phyloP scores from a whole-genome alignment of 2,888 invertebrate species.

The Drosophila paramelanica region DNA sequence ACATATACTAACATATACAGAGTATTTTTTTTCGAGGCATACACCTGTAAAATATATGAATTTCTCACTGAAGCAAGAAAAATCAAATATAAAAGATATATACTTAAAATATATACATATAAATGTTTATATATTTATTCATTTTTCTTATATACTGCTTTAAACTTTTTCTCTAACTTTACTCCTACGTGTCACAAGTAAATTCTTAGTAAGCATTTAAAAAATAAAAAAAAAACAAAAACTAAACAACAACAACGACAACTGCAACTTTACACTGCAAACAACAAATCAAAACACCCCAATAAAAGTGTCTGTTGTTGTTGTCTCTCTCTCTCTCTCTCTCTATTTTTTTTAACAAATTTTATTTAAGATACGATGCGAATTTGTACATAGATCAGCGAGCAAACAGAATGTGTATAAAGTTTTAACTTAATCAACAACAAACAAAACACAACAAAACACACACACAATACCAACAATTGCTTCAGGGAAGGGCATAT shows the following conservation, averaged over 20 bases:
- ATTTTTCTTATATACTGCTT: constrained; percentile 55
- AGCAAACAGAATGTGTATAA: constrained; percentile 34
- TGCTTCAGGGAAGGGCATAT: constrained; percentile 14
- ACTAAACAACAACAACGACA: constrained; percentile 18
- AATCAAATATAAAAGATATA: constrained; percentile 10
- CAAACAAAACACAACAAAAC: constrained; percentile 38
- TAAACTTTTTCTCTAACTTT: constrained; percentile 59
- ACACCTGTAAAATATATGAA: constrained; percentile 56
- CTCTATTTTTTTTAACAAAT: constrained; percentile 17
- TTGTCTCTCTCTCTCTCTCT: not conserved
- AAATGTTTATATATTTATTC: constrained; percentile 54
- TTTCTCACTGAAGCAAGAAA: constrained; percentile 39
- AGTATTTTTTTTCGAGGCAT: constrained; percentile 30
- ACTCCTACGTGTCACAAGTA: constrained; percentile 51
- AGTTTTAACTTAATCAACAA: constrained; percentile 30
- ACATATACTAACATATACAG: constrained; percentile 8
- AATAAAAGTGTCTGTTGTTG: constrained; percentile 10
- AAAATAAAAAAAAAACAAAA: constrained; percentile 20
- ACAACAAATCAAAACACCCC: constrained; percentile 4
- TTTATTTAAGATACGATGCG: constrained; percentile 30
- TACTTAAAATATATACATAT: constrained; percentile 34
- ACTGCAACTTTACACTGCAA: constrained; percentile 10
- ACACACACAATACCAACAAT: constrained; percentile 36
- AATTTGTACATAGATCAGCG: constrained; percentile 39
- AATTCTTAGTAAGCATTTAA: constrained; percentile 38